These are phyloP conservation scores for Craterocephalus amniculus DNA, from an alignment of 2,797 vertebrate species.

Conservation along the genomic window DNA sequence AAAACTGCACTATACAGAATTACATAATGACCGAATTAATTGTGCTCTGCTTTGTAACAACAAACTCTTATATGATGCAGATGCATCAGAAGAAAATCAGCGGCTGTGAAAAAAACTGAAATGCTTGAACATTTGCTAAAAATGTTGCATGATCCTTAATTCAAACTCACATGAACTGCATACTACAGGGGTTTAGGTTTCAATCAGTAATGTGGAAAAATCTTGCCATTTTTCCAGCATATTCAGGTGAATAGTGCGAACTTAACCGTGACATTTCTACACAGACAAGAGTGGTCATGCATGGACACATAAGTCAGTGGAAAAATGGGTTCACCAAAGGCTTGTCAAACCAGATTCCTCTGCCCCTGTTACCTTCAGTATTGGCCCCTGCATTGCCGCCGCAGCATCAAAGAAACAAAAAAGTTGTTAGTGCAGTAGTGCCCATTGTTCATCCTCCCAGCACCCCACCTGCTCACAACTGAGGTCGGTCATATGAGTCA, in stretches of 20 bases:
- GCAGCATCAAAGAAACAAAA: slow-evolving; percentile 73
- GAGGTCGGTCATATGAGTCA: slow-evolving; percentile 13
- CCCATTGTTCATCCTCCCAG: slow-evolving; percentile 13
- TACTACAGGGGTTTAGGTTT: not conserved
- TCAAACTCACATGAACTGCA: not conserved
- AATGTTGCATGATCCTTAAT: not conserved
- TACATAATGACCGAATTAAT: not conserved
- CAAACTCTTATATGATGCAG: not conserved
- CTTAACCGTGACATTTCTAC: not conserved
- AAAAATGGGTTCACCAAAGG: slow-evolving; percentile 42
- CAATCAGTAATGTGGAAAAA: slow-evolving; percentile 3
- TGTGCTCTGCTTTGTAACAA: not conserved
- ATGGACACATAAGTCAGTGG: slow-evolving; percentile 25
- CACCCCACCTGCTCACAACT: slow-evolving; percentile 18
- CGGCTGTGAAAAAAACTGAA: not conserved
- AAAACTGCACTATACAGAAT: not conserved
- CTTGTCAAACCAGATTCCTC: slow-evolving; percentile 52
- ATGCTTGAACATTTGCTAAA: not conserved
- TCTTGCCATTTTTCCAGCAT: slow-evolving; percentile 6
- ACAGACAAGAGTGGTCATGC: slow-evolving; percentile 64
- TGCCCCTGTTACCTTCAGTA: slow-evolving; percentile 75
- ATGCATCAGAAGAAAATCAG: not conserved
- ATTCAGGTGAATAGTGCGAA: slow-evolving; percentile 16
- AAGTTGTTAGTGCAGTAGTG: slow-evolving; percentile 64
- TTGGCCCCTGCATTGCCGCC: slow-evolving; percentile 60